Conservation (phyloP, 2,888 invertebrate species). For the Lasioglossum lativentre region DNA sequence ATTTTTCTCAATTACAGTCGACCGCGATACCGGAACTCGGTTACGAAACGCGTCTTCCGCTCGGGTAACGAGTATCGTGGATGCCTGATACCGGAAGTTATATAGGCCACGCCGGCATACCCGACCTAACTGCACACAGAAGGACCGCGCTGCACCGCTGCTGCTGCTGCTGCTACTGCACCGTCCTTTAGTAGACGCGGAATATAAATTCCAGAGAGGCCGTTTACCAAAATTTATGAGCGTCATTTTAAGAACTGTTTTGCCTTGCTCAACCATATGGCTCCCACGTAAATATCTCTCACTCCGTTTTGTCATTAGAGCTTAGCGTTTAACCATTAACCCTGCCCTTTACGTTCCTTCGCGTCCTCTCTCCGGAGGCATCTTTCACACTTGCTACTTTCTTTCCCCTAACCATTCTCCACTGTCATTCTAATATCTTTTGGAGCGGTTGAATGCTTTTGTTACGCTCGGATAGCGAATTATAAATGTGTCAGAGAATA, state of each 20-base stretch:
- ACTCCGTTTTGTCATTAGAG: conserved; percentile 61
- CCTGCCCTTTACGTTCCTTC: conserved; percentile 12
- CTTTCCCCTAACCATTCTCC: neutral
- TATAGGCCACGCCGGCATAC: conserved; percentile 55
- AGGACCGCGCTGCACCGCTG: conserved; percentile 31
- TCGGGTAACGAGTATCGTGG: conserved; percentile 53
- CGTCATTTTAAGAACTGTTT: conserved; percentile 76
- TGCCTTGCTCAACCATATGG: conserved; percentile 73
- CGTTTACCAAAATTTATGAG: conserved; percentile 75
- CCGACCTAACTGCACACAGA: conserved; percentile 57
- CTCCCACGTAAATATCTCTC: conserved; percentile 69
- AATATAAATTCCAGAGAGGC: conserved; percentile 72
- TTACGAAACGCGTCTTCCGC: conserved; percentile 44
- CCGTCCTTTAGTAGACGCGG: conserved; percentile 55
- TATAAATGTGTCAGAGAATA: neutral
- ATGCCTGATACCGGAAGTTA: conserved; percentile 54
- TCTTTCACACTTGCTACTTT: neutral
- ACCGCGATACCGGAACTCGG: conserved; percentile 21
- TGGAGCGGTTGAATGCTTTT: neutral
- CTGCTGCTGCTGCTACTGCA: neutral
- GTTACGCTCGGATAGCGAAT: neutral
- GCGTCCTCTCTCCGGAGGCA: neutral
- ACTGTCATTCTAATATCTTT: neutral
- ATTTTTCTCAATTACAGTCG: conserved; percentile 57
- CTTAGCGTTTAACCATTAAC: conserved; percentile 63